Base-by-base conservation (phyloP, 2,113 vertebrate genomes). In the Dendropsophus ebraccatus region DNA sequence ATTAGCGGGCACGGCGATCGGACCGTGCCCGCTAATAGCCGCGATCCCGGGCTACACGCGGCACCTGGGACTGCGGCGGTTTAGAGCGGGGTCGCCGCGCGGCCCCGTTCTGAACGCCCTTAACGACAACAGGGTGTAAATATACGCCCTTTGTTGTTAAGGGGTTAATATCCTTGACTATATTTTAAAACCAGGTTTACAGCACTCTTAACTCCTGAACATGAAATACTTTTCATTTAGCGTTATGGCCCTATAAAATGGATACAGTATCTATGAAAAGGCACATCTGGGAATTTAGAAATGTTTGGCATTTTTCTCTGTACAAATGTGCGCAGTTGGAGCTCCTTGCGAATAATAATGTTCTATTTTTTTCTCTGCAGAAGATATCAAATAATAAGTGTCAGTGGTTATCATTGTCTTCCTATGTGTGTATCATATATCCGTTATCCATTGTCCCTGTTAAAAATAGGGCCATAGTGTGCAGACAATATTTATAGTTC, bases 231-330 rank as follows among this genome's bases (percentile, higher is more conserved):
- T 45, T 54, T 70, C 62, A 2, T 5, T 13, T 78, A 30, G 75
- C 17, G 5, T 82, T 54, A 30, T 45, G 16, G 45, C 23, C 30
- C 49, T 54, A 37, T 58, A 83, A 73, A 83, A 83, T 56, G 50
- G 10, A 83, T 56, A 74, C 50, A 83, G 54, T 45, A 41, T 73
- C 50, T 83, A 32, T 28, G 30, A 58, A 32, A 83, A 73, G 11
- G n/a, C 21, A 83, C 82, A 72, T 28, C 16, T 83, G 49, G 30
- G 69, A 83, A 41, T 83, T 83, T 56, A 58, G 50, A 83, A 74
- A 83, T 58, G 50, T 72, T 52, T 56, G 47, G 50, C 50, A 83
- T 56, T 28, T 83, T 13, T 14, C 25, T 58, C 82, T 47, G 7
- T 19, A 19, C 49, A 83, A 83, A 83, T 62, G 23, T 28, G 23